A percentile compares a stretch with the other conserved stretches of the same genome.
Evolutionary conservation across 2,797 vertebrate species (phyloP).

Genomic region (Pelodytes ibericus): DNA sequence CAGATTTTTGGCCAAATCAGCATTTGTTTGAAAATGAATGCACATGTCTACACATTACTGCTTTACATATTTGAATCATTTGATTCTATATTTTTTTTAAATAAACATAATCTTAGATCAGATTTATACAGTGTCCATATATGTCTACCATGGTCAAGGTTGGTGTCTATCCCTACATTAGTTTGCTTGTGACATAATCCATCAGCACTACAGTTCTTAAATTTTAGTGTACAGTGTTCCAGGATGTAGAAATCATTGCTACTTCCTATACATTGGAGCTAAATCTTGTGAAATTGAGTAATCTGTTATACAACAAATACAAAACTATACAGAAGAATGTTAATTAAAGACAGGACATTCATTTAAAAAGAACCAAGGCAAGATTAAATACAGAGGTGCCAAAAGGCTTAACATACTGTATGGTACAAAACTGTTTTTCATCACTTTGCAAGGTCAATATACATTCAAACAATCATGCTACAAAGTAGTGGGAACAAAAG

Average conservation of each 20-base stretch:
- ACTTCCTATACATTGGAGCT: constrained; percentile 7
- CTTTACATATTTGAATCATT: no score
- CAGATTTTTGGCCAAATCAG: no score
- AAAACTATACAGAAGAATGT: constrained; percentile 32
- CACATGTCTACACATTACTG: no score
- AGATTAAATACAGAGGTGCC: constrained; percentile 3
- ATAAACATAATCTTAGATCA: constrained; percentile 44
- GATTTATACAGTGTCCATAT: background rate
- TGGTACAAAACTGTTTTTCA: constrained; percentile 25
- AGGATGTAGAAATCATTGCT: constrained; percentile 12
- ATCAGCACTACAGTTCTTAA: constrained; percentile 39
- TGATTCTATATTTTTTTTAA: constrained; percentile 32
- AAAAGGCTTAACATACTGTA: constrained; percentile 1
- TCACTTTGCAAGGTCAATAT: constrained; percentile 28
- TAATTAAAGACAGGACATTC: constrained; percentile 37
- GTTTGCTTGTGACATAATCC: no score
- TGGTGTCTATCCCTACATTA: no score
- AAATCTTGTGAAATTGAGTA: constrained; percentile 17
- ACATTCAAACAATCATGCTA: constrained; percentile 5
- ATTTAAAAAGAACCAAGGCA: constrained; percentile 14
- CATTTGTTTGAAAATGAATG: no score
- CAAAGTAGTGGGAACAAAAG: constrained; percentile 20
- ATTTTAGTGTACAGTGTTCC: constrained; percentile 31
- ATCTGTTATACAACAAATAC: constrained; percentile 24
- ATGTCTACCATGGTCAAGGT: no score